Base-by-base conservation (phyloP, 2,797 vertebrate genomes). In the Pithecia hirsuta region DNA sequence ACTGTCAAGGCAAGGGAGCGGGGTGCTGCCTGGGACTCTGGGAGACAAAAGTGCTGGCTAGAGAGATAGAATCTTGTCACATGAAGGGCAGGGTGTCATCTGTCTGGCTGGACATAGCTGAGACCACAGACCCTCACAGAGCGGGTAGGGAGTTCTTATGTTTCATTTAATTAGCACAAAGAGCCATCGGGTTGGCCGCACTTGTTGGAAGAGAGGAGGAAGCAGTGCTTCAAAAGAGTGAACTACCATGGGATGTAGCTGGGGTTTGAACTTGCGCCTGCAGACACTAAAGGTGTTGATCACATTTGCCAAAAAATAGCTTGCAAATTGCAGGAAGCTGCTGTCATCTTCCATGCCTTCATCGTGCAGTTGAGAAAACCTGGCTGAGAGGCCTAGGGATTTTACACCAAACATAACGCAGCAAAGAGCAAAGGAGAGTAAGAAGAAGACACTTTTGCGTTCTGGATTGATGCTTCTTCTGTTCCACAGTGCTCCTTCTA, bases 311-410 rank as follows among this genome's bases (percentile, higher is more conserved):
- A 61, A 57, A 83, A 67, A 82, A 74, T 3, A 8, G 19, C 17
- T 41, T 39, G 46, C 9, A 3, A 50, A 26, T 44, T 39, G 3
- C 3, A 41, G 19, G 41, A 78, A 75, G 28, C 13, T 70, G 30
- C 41, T 24, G 12, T 30, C 7, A 22, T 22, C n/a, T 59, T 52
- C 48, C 39, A 30, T 0, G 0, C 19, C 20, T 81, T 72, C 26
- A 36, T 78, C 28, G 78, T 70, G 30, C 48, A 83, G 50, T 44
- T n/a, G 39, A 93, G 74, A 30, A 95, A 89, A 41, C 2, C 13
- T 52, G 15, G 5, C 3, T 19, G 24, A 75, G 70, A 78, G 36
- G 4, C 57, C 41, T 39, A 36, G 46, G 3, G n/a, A 50, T 72
- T 92, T 36, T 81, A 9, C 30, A 20, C 19, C 12, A 10, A 72